phyloP scores from a whole-genome alignment of 2,797 vertebrate species.

The Scyliorhinus canicula region DNA sequence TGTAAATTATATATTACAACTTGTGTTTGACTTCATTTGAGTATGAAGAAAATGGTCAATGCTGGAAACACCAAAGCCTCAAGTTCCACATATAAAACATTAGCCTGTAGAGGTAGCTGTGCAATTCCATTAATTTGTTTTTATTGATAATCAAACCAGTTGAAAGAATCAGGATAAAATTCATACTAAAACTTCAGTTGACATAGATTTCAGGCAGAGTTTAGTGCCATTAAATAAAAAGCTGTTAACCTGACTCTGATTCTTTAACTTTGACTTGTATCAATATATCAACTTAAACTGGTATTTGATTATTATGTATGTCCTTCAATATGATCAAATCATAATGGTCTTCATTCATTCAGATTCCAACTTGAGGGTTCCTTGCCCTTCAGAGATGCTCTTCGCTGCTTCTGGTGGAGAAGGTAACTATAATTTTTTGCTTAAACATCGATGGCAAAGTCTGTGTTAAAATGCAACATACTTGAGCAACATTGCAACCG shows the following conservation, averaged over 20 bases:
- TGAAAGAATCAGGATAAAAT: background rate
- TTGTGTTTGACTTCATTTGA: background rate
- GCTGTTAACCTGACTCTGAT: no score
- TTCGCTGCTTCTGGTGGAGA: conserved; percentile 34
- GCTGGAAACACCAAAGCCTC: background rate
- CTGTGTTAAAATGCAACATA: background rate
- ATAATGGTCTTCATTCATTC: conserved; percentile 14
- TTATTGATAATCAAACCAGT: no score
- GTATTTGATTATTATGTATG: background rate
- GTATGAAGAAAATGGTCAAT: background rate
- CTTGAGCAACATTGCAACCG: background rate
- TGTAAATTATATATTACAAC: no score
- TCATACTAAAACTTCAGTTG: background rate
- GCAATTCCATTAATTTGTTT: background rate
- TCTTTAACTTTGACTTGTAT: background rate
- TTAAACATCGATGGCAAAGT: background rate
- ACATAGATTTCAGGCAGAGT: background rate
- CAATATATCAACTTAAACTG: background rate
- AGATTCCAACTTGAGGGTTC: conserved; percentile 37
- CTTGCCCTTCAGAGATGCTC: conserved; percentile 25
- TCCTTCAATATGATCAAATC: background rate
- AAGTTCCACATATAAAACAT: background rate
- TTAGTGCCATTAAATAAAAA: background rate
- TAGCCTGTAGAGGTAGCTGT: background rate
- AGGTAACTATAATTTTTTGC: conserved; percentile 19